Evolutionary conservation across 2,888 invertebrate genomes (phyloP), one percentile per base, ranked within the genome.

Genomic region (Andricus curvator): DNA sequence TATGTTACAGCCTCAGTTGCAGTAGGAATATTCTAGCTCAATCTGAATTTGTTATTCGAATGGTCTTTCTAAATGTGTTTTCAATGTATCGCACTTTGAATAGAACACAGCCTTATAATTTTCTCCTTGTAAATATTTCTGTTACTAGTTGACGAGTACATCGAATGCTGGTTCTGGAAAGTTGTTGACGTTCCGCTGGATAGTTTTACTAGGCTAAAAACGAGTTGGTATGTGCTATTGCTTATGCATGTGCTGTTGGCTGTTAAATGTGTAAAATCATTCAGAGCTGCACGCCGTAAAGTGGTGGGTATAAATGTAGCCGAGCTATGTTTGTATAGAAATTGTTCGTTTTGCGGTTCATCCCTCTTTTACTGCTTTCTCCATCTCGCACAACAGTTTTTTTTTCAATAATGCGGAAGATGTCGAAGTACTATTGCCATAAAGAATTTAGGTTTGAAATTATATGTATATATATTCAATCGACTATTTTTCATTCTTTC

Each of bases 251-350:
- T 74, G 56, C 70, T 74, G 51, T 22, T 33, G 74, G 74, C 37
- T 74, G 33, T 74, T 74, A 74, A 74, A 74, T 74, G 74, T 74
- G 74, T 74, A 74, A 74, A 74, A 74, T 74, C 74, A 74, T 74
- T 74, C 74, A 74, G 74, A 56, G 74, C 51, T 70, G 48, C 37
- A 33, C 56, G 70, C 48, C 51, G 74, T 74, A 74, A 74, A 74
- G 74, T 56, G n/a, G n/a, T 33, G 33, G 74, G 74, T 37, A 48
- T 48, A 48, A 74, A 74, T 74, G 74, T 33, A 74, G 56, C 11
- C 74, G n/a, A 74, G 56, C 56, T 56, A 56, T 56, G 74, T 74
- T 74, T 74, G 74, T 74, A 74, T 74, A 74, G 74, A 74, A 74
- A 74, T 74, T 51, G 74, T 74, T 56, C 74, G 74, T 74, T 74